These are phyloP conservation scores for Pseudocheirus occidentalis DNA, from an alignment of 2,797 vertebrate genomes.

Conservation along the genomic window DNA sequence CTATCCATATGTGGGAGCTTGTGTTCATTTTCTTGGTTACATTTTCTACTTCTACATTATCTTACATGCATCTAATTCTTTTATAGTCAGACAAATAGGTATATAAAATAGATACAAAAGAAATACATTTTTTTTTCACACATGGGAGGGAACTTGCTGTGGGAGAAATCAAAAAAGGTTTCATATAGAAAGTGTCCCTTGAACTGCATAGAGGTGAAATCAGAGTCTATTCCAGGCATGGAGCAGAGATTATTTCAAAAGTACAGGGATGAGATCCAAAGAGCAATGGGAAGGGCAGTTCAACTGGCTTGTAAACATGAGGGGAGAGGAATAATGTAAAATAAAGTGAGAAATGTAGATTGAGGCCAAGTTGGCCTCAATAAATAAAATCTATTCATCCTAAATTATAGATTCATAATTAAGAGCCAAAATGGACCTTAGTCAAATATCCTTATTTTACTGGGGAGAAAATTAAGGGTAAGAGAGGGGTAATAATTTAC, in stretches of 20 bases:
- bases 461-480: neutral
- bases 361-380: rapidly evolving
- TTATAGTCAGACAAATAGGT: neutral
- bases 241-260: neutral
- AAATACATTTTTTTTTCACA: neutral
- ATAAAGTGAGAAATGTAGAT: neutral
- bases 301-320: neutral
- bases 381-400: neutral
- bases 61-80: neutral
- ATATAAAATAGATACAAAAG: neutral
- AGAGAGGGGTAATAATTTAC: neutral
- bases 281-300: neutral
- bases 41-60: neutral
- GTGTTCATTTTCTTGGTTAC: neutral
- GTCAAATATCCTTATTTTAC: neutral
- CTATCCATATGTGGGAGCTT: neutral
- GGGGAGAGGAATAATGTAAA: no score
- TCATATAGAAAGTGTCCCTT: neutral
- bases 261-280: neutral
- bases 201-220: neutral
- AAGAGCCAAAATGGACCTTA: neutral
- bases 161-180: neutral
- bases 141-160: neutral
- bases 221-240: no score
- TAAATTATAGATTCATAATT: neutral